Evolutionary conservation across 2,113 vertebrate genomes (phyloP).

Genomic region (Campylomormyrus tamandua): DNA sequence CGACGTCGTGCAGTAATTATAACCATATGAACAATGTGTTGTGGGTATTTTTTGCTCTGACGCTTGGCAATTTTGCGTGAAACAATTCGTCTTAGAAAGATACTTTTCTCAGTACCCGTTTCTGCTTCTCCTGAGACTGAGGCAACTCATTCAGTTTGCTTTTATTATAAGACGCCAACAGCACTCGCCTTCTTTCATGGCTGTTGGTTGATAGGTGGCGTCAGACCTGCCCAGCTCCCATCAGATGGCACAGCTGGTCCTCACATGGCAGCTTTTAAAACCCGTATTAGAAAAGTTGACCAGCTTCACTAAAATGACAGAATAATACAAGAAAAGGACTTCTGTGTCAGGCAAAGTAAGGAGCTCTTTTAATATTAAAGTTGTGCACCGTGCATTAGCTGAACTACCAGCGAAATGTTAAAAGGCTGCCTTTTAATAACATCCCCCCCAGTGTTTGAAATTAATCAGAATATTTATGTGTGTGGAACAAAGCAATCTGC

Average conservation of each 20-base stretch:
- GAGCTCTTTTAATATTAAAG: neutral
- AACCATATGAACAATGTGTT: neutral
- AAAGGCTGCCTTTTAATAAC: neutral
- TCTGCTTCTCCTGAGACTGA: neutral
- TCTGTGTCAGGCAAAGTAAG: neutral
- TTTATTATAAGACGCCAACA: neutral
- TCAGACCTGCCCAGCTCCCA: neutral
- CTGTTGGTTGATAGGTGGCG: neutral
- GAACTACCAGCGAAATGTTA: constrained; percentile 20
- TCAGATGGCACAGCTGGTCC: neutral
- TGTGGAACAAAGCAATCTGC: constrained; percentile 27
- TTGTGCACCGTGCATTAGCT: neutral
- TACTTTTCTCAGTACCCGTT: neutral
- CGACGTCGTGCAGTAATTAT: neutral
- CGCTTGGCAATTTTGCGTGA: neutral
- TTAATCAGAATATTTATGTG: constrained; percentile 27
- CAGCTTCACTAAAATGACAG: neutral
- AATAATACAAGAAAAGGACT: neutral
- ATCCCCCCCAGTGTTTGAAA: constrained; percentile 16
- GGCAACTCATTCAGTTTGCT: neutral
- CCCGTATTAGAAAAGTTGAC: neutral
- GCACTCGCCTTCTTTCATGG: neutral
- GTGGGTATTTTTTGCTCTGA: neutral
- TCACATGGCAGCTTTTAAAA: neutral
- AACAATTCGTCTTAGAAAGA: neutral